A percentile compares a stretch with the other conserved stretches of the same genome.
Evolutionary conservation across 2,888 invertebrate genomes (phyloP).

Genomic region (Trachelus tabidus): DNA sequence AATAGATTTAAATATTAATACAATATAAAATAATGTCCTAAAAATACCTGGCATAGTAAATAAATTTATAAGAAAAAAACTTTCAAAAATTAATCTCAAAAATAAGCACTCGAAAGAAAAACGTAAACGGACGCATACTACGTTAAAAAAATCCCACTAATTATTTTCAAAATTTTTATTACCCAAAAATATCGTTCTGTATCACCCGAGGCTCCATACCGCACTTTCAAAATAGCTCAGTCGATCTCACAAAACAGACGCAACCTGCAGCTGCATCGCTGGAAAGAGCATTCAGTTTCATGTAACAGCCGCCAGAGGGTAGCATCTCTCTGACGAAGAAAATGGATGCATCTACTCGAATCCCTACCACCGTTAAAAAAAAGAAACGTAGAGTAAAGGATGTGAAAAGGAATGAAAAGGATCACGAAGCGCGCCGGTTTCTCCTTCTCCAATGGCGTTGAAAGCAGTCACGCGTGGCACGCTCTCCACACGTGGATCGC

Average conservation of each 20-base stretch:
- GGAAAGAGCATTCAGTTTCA: not conserved
- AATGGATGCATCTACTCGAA: not conserved
- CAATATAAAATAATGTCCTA: not conserved
- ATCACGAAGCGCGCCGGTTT: conserved; percentile 11
- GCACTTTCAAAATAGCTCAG: not conserved
- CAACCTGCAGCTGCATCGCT: not conserved
- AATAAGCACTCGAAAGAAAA: not conserved
- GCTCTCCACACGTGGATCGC: conserved; percentile 62
- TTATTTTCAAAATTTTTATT: not conserved
- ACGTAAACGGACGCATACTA: not conserved
- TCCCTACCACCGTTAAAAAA: not conserved
- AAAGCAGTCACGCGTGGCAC: conserved; percentile 60
- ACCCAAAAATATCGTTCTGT: not conserved
- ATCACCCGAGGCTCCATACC: not conserved
- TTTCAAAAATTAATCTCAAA: not conserved
- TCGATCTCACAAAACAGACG: not conserved
- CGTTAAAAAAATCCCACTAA: not conserved
- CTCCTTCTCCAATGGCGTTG: conserved; percentile 18
- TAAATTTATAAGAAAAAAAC: not conserved
- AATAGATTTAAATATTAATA: not conserved
- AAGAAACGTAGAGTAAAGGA: not conserved
- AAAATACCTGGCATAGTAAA: not conserved
- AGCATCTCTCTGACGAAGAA: conserved; percentile 12
- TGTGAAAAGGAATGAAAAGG: not conserved
- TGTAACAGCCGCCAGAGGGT: conserved; percentile 4